Percentiles rank a stretch among this genome's conserved stretches.
Conservation (phyloP, 2,113 vertebrate species). For the Uropsilus gracilis region DNA sequence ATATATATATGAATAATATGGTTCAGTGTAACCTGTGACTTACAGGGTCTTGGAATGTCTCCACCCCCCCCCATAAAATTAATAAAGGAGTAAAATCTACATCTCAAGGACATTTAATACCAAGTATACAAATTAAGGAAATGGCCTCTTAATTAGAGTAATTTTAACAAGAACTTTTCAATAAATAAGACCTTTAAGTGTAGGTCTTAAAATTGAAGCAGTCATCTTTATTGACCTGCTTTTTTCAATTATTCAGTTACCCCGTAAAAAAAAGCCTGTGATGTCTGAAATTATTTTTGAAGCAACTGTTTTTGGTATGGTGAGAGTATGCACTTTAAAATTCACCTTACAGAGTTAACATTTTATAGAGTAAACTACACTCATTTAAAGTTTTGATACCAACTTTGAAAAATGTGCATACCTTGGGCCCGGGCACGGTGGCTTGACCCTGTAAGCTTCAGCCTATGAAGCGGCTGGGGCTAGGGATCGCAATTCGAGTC, state of each 20-base stretch:
- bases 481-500: no score
- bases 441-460: no score
- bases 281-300: constrained; percentile 2
- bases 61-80: no score
- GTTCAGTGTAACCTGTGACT: no score
- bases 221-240: neutral
- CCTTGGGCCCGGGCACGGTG: no score
- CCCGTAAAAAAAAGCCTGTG: neutral
- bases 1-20: no score
- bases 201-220: constrained; percentile 18
- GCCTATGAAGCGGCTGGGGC: no score
- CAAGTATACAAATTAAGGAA: neutral
- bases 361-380: neutral
- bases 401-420: neutral
- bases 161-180: neutral
- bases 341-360: neutral
- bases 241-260: neutral
- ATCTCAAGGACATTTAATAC: neutral
- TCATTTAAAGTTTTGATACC: neutral
- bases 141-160: neutral
- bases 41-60: no score
- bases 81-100: neutral
- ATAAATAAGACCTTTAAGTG: neutral
- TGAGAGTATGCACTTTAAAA: neutral
- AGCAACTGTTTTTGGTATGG: neutral